A percentile compares a stretch with the other conserved stretches of the same genome.
Evolutionary conservation across 2,888 invertebrate species (phyloP).

Genomic region (Balanococcus diminutus): DNA sequence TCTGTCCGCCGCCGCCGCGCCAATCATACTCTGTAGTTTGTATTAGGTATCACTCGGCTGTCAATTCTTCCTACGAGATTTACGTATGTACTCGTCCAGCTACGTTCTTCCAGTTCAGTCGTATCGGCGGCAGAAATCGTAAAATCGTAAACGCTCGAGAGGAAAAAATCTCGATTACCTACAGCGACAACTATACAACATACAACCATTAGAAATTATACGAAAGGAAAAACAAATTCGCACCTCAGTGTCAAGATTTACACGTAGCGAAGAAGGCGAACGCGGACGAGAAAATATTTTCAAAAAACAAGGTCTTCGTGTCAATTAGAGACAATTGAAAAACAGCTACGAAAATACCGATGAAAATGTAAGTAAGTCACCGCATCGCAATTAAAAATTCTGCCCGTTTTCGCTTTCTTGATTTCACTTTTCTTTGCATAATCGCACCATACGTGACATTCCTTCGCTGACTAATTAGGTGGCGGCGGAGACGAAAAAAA

Average conservation of each 20-base stretch:
- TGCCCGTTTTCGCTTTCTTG: neutral
- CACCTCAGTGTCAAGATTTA: neutral
- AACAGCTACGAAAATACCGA: neutral
- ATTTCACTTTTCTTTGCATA: constrained; percentile 17
- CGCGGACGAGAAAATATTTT: neutral
- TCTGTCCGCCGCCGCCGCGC: too few species aligned
- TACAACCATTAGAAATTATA: too few species aligned
- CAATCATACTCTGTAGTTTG: too few species aligned
- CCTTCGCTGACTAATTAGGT: neutral
- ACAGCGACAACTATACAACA: too few species aligned
- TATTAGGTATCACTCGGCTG: too few species aligned
- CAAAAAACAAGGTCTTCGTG: neutral
- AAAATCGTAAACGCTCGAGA: too few species aligned
- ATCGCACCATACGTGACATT: neutral
- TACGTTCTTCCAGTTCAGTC: too few species aligned
- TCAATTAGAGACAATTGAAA: neutral
- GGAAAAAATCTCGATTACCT: too few species aligned
- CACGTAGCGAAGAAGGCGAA: neutral
- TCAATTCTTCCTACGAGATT: too few species aligned
- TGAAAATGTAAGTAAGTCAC: constrained; percentile 17
- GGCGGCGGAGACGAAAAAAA: too few species aligned
- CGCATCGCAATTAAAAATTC: neutral
- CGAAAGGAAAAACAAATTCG: neutral
- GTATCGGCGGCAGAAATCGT: too few species aligned
- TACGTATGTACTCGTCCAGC: too few species aligned